Conservation (phyloP, 2,113 vertebrate species). For the Sander lucioperca region DNA sequence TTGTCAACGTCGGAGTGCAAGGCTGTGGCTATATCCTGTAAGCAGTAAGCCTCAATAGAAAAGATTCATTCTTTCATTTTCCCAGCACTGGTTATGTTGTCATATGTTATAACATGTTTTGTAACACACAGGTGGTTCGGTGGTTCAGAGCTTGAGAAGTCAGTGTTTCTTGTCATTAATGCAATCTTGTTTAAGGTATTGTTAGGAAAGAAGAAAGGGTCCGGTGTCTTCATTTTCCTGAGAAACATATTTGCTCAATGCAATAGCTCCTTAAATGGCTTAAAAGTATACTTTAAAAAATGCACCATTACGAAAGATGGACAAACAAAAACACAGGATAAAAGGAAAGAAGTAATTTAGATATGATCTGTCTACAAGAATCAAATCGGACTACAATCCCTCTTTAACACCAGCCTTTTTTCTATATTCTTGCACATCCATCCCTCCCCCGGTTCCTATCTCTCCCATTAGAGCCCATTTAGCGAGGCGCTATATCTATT, state of each 20-base stretch:
- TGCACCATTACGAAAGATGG: slow-evolving; percentile 21
- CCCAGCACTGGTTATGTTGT: not conserved
- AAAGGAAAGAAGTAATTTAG: slow-evolving; percentile 54
- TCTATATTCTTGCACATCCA: slow-evolving; percentile 22
- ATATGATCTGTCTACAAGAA: slow-evolving; percentile 47
- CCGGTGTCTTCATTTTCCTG: not conserved
- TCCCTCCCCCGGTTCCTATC: slow-evolving; percentile 37
- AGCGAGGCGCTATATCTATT: slow-evolving; percentile 67
- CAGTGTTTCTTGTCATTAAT: slow-evolving; percentile 4
- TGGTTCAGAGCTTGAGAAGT: not conserved
- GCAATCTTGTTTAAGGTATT: slow-evolving; percentile 2
- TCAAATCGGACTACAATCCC: slow-evolving; percentile 35
- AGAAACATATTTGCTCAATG: not conserved
- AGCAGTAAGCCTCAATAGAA: not conserved
- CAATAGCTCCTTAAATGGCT: slow-evolving; percentile 21
- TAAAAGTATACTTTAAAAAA: slow-evolving; percentile 38
- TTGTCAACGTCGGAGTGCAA: not conserved
- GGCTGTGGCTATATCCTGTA: slow-evolving; percentile 1
- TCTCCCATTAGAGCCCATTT: slow-evolving; percentile 75
- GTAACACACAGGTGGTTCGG: not conserved
- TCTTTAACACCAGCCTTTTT: slow-evolving; percentile 10
- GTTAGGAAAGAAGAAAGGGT: slow-evolving; percentile 5
- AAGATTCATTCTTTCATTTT: not conserved
- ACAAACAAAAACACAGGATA: slow-evolving; percentile 35
- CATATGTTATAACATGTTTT: not conserved